Percentiles rank a stretch among this genome's conserved stretches.
phyloP scores from a whole-genome alignment of 2,888 invertebrate species.

The Meteorus cinctellus region DNA sequence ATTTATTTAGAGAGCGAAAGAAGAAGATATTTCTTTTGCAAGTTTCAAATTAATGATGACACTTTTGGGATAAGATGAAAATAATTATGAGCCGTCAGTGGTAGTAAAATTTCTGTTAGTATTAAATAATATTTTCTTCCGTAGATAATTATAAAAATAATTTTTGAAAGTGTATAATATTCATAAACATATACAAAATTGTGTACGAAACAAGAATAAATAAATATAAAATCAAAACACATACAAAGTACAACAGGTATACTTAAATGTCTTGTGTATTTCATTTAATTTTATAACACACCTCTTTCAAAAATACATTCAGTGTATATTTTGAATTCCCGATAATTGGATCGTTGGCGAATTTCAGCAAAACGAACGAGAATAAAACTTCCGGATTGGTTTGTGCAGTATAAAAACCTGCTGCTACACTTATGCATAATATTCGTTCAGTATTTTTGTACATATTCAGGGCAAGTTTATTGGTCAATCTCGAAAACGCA shows the following conservation, averaged over 20 bases:
- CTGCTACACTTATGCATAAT: not conserved
- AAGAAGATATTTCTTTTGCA: too few species aligned
- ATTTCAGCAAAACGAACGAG: not conserved
- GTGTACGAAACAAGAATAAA: not conserved
- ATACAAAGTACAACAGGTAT: not conserved
- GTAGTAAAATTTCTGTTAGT: too few species aligned
- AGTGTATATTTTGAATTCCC: not conserved
- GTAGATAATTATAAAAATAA: too few species aligned
- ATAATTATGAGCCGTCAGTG: too few species aligned
- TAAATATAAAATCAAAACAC: not conserved
- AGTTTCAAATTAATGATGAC: too few species aligned
- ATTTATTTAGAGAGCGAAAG: too few species aligned
- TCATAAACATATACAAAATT: not conserved
- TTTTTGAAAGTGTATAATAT: too few species aligned
- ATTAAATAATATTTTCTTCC: too few species aligned
- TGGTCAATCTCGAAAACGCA: slow-evolving; percentile 20
- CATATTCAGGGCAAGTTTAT: slow-evolving; percentile 25
- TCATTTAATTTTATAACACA: not conserved
- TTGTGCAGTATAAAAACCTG: not conserved
- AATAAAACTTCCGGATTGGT: slow-evolving; percentile 5
- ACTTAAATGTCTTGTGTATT: not conserved
- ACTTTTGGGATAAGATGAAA: too few species aligned
- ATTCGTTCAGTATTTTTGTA: not conserved
- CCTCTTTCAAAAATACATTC: not conserved
- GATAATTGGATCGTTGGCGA: not conserved